Conservation (phyloP, 1,140 invertebrate genomes). For the Drosophila subpulchrella region DNA sequence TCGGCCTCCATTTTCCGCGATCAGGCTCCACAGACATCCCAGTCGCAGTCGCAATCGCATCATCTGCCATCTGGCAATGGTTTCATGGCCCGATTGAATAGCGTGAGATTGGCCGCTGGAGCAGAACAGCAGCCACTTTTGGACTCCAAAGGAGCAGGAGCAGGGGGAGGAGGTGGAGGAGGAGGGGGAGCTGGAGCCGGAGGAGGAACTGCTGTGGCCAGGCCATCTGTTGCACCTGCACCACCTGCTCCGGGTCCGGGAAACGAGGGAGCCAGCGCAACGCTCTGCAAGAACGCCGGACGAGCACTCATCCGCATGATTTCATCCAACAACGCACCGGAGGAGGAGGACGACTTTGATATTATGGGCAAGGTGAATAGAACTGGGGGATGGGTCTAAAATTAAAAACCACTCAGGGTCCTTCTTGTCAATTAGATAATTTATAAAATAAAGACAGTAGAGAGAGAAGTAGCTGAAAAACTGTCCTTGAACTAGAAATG, state of each 20-base stretch:
- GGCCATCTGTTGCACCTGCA: slow-evolving; percentile 14
- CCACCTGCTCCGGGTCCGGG: slow-evolving; percentile 39
- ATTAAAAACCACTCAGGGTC: background rate
- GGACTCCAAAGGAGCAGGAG: slow-evolving; percentile 51
- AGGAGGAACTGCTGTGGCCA: slow-evolving; percentile 11
- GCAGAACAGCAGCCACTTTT: slow-evolving; percentile 64
- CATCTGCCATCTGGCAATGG: slow-evolving; percentile 59
- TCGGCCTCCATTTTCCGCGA: slow-evolving; percentile 57
- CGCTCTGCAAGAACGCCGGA: slow-evolving; percentile 70
- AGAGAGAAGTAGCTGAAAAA: background rate
- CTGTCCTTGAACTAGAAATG: too few relatives aligned
- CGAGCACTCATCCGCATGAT: slow-evolving; percentile 80
- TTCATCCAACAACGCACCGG: slow-evolving; percentile 55
- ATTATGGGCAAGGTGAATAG: slow-evolving; percentile 81
- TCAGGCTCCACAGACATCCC: slow-evolving; percentile 35
- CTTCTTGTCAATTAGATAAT: background rate
- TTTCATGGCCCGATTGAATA: slow-evolving; percentile 65
- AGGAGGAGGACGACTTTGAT: slow-evolving; percentile 78
- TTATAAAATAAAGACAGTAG: background rate
- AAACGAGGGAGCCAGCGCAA: slow-evolving; percentile 54
- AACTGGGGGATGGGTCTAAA: background rate
- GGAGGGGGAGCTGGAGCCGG: slow-evolving; percentile 15
- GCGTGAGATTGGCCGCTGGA: slow-evolving; percentile 36
- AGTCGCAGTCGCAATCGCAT: slow-evolving; percentile 6
- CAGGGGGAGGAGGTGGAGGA: slow-evolving; percentile 16